Base-by-base conservation (phyloP, 2,113 vertebrate species). In the Oreotrochilus melanogaster region DNA sequence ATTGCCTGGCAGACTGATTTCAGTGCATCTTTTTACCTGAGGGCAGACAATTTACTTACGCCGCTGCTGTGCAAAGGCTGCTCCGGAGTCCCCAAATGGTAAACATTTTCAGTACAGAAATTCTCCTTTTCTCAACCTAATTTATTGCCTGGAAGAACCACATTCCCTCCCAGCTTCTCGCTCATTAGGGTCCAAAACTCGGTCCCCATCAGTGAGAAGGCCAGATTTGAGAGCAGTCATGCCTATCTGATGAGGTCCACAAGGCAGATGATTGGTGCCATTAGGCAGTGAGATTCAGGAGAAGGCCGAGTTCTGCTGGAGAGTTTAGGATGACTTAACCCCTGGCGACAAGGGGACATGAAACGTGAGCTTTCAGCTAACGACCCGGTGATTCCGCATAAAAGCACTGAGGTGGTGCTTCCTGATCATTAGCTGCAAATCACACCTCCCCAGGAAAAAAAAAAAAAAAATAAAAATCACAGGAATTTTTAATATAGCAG, bases 201-300 rank as follows among this genome's bases (percentile, higher is more conserved):
- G 31, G 70, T 60, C 42, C 64, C 47, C 0, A 2, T 17, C 0
- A 3, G 56, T 5, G 47, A 66, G 62, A 18, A 61, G n/a, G 64
- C 60, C 86, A 88, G 81, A 93, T 89, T 86, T 91, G 85, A 87
- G 57, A 95, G 84, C 81, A 95, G 62, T 35, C 95, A 80, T 83
- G 82, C 83, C 18, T 69, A 82, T 53, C 87, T 85, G 84, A 95
- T 87, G 89, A 94, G 74, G 70, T 56, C 58, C 70, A 61, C 1
- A 2, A 81, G 58, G 71, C 76, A 86, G 37, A 45, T 0, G 2
- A 27, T 48, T 43, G 71, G 53, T 92, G 91, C 71, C 84, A 79
- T 82, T 42, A 92, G 86, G 69, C 35, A 61, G 57, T 1, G 42
- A 75, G 65, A 95, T 88, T 50, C 62, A 76, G 84, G 37, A 89